A percentile compares a stretch with the other conserved stretches of the same genome.
phyloP scores from a whole-genome alignment of 2,888 invertebrate species.

The Diaprepes abbreviatus region DNA sequence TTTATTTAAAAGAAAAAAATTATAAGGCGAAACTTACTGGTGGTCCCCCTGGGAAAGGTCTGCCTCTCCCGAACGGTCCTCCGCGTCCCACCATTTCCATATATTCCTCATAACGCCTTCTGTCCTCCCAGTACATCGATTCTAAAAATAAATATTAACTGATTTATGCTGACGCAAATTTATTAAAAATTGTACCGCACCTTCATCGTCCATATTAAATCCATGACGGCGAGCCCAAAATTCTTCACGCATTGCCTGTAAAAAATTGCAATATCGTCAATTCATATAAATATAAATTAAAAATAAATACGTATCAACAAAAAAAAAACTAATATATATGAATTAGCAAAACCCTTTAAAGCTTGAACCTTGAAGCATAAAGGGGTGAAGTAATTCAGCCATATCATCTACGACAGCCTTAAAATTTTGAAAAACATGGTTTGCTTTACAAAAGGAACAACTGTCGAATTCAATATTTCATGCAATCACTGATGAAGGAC shows the following conservation, averaged over 20 bases:
- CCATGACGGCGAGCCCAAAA: slow-evolving; percentile 76
- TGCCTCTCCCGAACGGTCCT: slow-evolving; percentile 69
- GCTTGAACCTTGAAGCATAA: slow-evolving; percentile 47
- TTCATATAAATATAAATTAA: background rate
- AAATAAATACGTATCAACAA: no score
- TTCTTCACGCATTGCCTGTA: slow-evolving; percentile 75
- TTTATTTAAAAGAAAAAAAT: no score
- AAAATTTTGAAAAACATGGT: slow-evolving; percentile 54
- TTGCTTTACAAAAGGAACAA: slow-evolving; percentile 57
- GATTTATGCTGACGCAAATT: no score
- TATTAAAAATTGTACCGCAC: slow-evolving; percentile 58
- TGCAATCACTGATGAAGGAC: background rate
- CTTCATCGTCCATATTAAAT: slow-evolving; percentile 77
- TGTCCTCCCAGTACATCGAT: slow-evolving; percentile 90
- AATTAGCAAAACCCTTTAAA: slow-evolving; percentile 55
- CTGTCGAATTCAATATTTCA: slow-evolving; percentile 47
- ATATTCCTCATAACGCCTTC: slow-evolving; percentile 81
- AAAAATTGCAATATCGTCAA: background rate
- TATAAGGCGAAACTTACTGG: slow-evolving; percentile 62
- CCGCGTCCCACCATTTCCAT: slow-evolving; percentile 81
- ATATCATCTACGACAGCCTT: slow-evolving; percentile 54
- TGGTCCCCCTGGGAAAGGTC: slow-evolving; percentile 66
- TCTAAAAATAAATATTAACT: slow-evolving; percentile 68
- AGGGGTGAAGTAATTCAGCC: slow-evolving; percentile 53
- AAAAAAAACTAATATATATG: slow-evolving; percentile 45